Conservation (phyloP, 2,888 invertebrate species). For the Brachycybe producta region DNA sequence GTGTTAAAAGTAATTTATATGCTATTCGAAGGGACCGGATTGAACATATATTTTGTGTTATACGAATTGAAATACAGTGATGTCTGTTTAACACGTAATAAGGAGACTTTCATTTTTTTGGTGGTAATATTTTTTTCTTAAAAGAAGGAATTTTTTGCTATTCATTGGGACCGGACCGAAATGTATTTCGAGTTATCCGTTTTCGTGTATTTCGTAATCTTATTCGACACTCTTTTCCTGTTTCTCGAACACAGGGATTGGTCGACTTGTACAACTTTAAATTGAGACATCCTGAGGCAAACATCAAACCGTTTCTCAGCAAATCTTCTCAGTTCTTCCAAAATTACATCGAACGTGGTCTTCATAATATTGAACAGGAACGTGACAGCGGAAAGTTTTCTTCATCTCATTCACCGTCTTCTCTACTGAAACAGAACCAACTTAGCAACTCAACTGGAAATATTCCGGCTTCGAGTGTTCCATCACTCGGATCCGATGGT, state of each 20-base stretch:
- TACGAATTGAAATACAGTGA: neutral
- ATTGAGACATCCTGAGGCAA: slow-evolving; percentile 67
- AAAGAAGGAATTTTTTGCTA: too few species aligned
- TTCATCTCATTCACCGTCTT: neutral
- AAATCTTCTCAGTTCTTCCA: slow-evolving; percentile 75
- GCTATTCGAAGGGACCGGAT: too few species aligned
- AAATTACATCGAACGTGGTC: slow-evolving; percentile 66
- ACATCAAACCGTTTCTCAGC: slow-evolving; percentile 68
- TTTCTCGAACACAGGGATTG: slow-evolving; percentile 61
- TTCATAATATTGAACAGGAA: slow-evolving; percentile 47
- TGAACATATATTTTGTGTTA: too few species aligned
- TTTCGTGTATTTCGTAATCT: too few species aligned
- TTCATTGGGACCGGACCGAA: too few species aligned
- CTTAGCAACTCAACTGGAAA: slow-evolving; percentile 15
- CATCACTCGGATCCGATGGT: too few species aligned
- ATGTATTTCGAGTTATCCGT: too few species aligned
- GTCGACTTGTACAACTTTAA: slow-evolving; percentile 63
- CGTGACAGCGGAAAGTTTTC: slow-evolving; percentile 24
- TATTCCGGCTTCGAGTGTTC: slow-evolving; percentile 2
- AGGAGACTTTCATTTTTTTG: too few species aligned
- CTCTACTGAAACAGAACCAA: slow-evolving; percentile 3
- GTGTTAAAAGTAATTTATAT: too few species aligned
- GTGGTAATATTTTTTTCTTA: too few species aligned
- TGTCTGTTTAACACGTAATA: neutral
- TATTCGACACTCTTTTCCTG: too few species aligned